Percentiles rank a stretch among this genome's conserved stretches.
Evolutionary conservation across 2,888 invertebrate species (phyloP).

Genomic region (Podabrus alpinus): DNA sequence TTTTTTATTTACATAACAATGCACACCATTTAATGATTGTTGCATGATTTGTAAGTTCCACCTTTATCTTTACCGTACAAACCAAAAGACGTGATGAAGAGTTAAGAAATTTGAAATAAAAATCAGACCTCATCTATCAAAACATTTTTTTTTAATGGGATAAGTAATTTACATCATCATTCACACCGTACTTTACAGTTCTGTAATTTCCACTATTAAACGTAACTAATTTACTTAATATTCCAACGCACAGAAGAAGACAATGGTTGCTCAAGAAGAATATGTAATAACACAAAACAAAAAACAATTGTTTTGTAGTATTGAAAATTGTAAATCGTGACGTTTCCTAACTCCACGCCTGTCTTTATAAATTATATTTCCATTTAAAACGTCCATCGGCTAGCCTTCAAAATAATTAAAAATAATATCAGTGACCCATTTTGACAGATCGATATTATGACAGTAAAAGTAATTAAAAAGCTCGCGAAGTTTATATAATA

Average conservation of each 20-base stretch:
- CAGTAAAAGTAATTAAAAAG: not conserved
- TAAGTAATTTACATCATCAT: not conserved
- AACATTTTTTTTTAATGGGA: not conserved
- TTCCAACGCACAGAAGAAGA: not conserved
- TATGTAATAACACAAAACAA: not conserved
- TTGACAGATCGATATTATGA: not conserved
- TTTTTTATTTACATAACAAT: not conserved
- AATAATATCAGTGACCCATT: not conserved
- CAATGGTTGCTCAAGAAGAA: not conserved
- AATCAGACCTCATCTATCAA: not conserved
- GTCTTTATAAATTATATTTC: not conserved
- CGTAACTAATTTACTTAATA: not conserved
- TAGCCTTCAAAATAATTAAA: not conserved
- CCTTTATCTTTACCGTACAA: not conserved
- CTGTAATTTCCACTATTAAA: not conserved
- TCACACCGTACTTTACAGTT: not conserved
- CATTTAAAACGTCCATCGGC: not conserved
- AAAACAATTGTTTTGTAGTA: not conserved
- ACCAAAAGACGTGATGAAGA: not conserved
- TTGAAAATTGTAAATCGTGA: not conserved
- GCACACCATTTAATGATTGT: not conserved
- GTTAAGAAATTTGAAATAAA: not conserved
- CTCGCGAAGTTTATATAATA: not conserved
- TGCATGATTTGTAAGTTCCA: not conserved
- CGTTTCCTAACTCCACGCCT: not conserved